phyloP scores from a whole-genome alignment of 2,888 invertebrate genomes.

The Ctena decussata region DNA sequence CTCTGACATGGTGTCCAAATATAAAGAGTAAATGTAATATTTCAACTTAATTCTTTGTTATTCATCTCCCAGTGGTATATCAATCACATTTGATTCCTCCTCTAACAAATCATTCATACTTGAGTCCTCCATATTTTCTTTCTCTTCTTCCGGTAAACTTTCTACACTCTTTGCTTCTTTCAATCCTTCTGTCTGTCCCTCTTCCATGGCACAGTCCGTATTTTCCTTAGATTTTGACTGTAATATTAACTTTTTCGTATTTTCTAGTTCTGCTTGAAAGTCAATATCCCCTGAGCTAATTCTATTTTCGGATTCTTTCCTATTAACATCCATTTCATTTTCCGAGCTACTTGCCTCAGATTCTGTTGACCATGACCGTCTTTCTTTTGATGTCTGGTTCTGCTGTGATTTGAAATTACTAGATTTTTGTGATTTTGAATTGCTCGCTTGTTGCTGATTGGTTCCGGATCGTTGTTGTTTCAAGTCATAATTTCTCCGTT shows the following conservation, averaged over 20 bases:
- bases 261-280: constrained; percentile 18
- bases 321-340: not conserved
- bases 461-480: not conserved
- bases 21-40: too few relatives aligned
- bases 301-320: not conserved
- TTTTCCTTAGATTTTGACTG: constrained; percentile 10
- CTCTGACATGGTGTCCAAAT: too few relatives aligned
- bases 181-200: not conserved
- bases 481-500: not conserved
- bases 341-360: not conserved
- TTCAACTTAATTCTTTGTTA: not conserved
- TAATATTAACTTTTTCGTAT: not conserved
- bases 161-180: not conserved
- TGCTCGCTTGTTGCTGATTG: not conserved
- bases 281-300: not conserved
- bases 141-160: constrained; percentile 21
- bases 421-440: not conserved
- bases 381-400: not conserved
- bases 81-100: constrained; percentile 53
- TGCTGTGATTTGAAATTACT: not conserved
- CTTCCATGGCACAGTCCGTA: constrained; percentile 4
- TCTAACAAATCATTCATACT: constrained; percentile 46
- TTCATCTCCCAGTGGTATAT: constrained; percentile 34
- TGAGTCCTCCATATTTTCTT: constrained; percentile 24
- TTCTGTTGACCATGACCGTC: not conserved